Percentiles rank a stretch among this genome's conserved stretches.
phyloP scores from a whole-genome alignment of 2,797 vertebrate genomes.

The Calcarius lapponicus region DNA sequence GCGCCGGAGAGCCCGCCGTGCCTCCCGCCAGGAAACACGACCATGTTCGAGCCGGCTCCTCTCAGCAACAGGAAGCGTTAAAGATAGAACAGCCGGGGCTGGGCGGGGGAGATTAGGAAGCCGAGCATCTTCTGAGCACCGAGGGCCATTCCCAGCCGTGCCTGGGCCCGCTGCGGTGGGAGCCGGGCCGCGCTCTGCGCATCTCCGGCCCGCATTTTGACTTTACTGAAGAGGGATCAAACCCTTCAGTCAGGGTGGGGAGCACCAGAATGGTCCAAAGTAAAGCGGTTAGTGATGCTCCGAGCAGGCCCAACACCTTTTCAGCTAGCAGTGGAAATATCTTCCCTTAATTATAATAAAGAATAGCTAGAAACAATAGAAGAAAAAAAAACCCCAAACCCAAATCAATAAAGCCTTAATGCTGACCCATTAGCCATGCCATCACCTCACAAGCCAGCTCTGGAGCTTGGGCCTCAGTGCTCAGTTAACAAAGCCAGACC shows the following conservation, averaged over 20 bases:
- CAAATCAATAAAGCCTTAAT: not conserved
- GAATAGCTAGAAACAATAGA: not conserved
- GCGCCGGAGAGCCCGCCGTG: not conserved
- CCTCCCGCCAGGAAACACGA: conserved; percentile 71
- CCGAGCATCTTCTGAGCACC: conserved; percentile 34
- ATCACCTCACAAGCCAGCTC: rapidly evolving
- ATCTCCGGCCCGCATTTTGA: not conserved
- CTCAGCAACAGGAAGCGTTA: conserved; percentile 65
- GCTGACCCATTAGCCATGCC: rapidly evolving
- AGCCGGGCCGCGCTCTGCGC: not conserved
- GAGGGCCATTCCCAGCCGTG: not conserved
- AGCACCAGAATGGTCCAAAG: not conserved
- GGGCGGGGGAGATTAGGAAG: conserved; percentile 43
- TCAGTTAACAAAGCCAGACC: not conserved
- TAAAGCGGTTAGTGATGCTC: not conserved
- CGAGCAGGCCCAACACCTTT: rapidly evolving
- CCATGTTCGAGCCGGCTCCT: conserved; percentile 57
- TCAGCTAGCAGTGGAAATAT: not conserved
- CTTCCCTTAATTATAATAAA: no score
- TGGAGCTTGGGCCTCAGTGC: rapidly evolving
- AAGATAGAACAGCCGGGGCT: conserved; percentile 63
- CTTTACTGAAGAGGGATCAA: rapidly evolving
- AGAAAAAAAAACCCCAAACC: rapidly evolving
- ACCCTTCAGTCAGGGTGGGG: no score
- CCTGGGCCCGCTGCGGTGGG: not conserved